Base-by-base conservation (phyloP, 2,113 vertebrate species). In the Butorides virescens region DNA sequence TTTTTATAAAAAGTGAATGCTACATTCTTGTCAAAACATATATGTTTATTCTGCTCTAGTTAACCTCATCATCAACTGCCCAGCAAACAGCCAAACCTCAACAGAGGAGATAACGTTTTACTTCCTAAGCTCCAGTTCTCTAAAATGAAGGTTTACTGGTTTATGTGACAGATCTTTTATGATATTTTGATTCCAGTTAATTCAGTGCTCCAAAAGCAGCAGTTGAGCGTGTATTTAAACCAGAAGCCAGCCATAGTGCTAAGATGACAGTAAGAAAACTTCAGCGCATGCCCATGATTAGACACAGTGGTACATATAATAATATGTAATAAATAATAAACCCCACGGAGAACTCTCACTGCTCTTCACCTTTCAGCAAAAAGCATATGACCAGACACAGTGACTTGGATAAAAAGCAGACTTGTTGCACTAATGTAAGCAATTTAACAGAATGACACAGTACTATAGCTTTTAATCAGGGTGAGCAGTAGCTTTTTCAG, bases 141-240 rank as follows among this genome's bases (percentile, higher is more conserved):
- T 46, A 74, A 90, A 90, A 70, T 32, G 39, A 84, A 76, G 34
- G 10, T 36, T 74, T 93, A 55, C 30, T 50, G 30, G 46, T 83
- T 79, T 81, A 36, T 34, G 61, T 75, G 25, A 90, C 56, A 77
- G 56, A 46, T 78, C 59, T 32, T 63, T 26, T 47, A 23, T 56
- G n/a, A 20, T 91, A 81, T 67, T 93, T 96, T 95, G 78, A 95
- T 95, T 86, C 92, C 97, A 98, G 96, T 97, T 98, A 98, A 75
- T 98, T 98, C 96, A 97, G 94, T 37, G 25, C 68, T 88, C 83
- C 82, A 32, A 91, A 90, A 70, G 23, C 94, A 63, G 81, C 34
- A 71, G 77, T 10, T 63, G 63, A 96, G 62, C n/a, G 80, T 92
- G 46, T 70, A 90, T 39, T 84, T 63, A 92, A 94, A 68, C 56